Conservation (phyloP, 2,113 vertebrate species). For the Cryptotis parvus region DNA sequence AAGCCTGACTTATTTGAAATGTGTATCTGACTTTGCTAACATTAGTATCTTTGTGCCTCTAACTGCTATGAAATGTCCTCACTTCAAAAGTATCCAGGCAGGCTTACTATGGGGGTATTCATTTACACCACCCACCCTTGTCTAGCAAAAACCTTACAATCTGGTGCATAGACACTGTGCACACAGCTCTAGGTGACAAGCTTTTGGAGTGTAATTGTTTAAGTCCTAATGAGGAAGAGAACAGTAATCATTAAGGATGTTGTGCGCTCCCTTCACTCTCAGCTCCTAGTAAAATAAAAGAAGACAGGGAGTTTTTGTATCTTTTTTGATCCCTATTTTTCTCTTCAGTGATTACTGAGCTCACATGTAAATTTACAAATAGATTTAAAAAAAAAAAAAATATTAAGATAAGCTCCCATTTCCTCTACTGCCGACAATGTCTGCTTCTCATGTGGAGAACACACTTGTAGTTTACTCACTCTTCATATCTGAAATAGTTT, state of each 20-base stretch:
- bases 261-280: not conserved
- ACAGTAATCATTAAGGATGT: not conserved
- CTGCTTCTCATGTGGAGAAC: not conserved
- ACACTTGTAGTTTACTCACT: not conserved
- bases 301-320: not conserved
- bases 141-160: conserved; percentile 53
- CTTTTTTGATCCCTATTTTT: conserved; percentile 23
- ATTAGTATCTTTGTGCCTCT: conserved; percentile 46
- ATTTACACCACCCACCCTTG: not conserved
- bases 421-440: not conserved
- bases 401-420: not conserved
- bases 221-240: not conserved
- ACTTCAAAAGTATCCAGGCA: conserved; percentile 46
- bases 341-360: not conserved
- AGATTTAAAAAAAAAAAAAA: not conserved
- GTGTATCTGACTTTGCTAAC: conserved; percentile 35
- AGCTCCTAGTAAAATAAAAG: not conserved
- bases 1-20: conserved; percentile 57
- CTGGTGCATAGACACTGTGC: not conserved
- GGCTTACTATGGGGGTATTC: not conserved
- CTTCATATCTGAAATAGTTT: not conserved
- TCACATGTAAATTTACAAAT: not conserved
- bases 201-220: conserved; percentile 12
- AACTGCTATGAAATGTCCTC: conserved; percentile 37
- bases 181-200: not conserved